Evolutionary conservation across 2,888 invertebrate genomes (phyloP).

Genomic region (Prenolepis imparis): DNA sequence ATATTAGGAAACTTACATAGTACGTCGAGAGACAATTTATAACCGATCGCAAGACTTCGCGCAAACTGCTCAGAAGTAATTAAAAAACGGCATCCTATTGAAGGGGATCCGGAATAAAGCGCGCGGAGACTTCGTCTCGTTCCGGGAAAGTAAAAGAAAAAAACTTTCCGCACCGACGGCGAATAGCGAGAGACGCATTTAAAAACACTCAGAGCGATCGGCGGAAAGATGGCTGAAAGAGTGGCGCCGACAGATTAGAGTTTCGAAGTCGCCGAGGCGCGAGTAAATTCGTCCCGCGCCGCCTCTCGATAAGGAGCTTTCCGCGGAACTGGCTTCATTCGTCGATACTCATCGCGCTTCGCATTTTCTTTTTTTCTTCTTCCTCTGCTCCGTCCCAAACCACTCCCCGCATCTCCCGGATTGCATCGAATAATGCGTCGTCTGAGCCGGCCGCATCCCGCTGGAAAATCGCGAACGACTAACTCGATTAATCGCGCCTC

Average conservation of each 20-base stretch:
- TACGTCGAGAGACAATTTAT: background rate
- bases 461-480: slow-evolving; percentile 69
- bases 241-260: slow-evolving; percentile 71
- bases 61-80: slow-evolving; percentile 17
- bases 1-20: background rate
- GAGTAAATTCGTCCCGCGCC: slow-evolving; percentile 71
- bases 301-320: slow-evolving; percentile 74
- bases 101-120: slow-evolving; percentile 20
- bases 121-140: background rate
- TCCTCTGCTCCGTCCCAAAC: background rate
- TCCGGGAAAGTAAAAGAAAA: background rate
- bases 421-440: slow-evolving; percentile 62
- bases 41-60: background rate
- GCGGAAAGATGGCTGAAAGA: slow-evolving; percentile 16
- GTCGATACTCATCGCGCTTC: slow-evolving; percentile 46
- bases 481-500: slow-evolving; percentile 75
- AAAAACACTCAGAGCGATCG: slow-evolving; percentile 45
- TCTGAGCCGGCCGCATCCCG: slow-evolving; percentile 32
- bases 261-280: slow-evolving; percentile 75
- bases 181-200: slow-evolving; percentile 43
- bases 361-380: slow-evolving; percentile 9
- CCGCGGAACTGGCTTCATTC: slow-evolving; percentile 58
- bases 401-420: slow-evolving; percentile 8
- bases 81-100: slow-evolving; percentile 11
- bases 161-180: slow-evolving; percentile 21